These are phyloP conservation scores for Melanostoma scalare DNA, from an alignment of 2,888 invertebrate genomes.

Conservation along the genomic window DNA sequence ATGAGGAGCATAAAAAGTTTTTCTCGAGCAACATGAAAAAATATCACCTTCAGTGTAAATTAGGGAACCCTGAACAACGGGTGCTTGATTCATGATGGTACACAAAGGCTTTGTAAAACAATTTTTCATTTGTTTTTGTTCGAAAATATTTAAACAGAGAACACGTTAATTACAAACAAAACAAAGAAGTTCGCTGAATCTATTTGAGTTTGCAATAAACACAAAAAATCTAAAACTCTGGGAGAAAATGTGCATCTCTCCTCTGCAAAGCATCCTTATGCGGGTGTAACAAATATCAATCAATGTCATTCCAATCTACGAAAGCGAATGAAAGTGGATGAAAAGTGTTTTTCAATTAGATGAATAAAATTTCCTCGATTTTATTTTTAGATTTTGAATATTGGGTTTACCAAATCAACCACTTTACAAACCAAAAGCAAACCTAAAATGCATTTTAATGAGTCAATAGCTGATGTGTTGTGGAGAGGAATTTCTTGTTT, in stretches of 20 bases:
- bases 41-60: too few relatives aligned
- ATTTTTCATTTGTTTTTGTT: neutral
- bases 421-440: conserved; percentile 7
- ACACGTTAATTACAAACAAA: neutral
- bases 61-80: too few relatives aligned
- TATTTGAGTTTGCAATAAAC: conserved; percentile 17
- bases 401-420: conserved; percentile 18
- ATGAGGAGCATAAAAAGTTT: too few relatives aligned
- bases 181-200: conserved; percentile 20
- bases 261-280: conserved; percentile 37
- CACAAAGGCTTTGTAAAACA: too few relatives aligned
- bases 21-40: too few relatives aligned
- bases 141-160: conserved; percentile 6
- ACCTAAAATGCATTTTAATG: conserved; percentile 59
- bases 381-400: conserved; percentile 61
- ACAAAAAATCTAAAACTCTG: conserved; percentile 19
- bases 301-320: conserved; percentile 62
- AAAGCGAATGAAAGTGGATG: conserved; percentile 63
- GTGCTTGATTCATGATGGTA: too few relatives aligned
- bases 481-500: conserved; percentile 18
- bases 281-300: conserved; percentile 70
- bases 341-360: conserved; percentile 72
- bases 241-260: conserved; percentile 53
- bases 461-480: conserved; percentile 32
- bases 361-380: conserved; percentile 21